phyloP scores from a whole-genome alignment of 2,797 vertebrate species.

The Pseudocheirus occidentalis region DNA sequence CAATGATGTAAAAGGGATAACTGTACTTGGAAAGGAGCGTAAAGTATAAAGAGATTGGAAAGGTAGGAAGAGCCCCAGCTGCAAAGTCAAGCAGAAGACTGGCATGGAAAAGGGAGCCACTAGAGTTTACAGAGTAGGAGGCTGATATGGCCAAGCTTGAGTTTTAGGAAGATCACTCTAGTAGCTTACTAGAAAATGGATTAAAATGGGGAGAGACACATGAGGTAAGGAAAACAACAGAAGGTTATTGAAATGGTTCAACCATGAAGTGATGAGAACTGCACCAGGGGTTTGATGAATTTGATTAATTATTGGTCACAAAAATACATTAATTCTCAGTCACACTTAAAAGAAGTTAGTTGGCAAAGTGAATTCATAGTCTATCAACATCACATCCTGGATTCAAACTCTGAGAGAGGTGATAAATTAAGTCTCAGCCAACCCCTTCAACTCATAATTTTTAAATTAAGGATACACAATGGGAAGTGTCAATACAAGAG shows the following conservation, averaged over 20 bases:
- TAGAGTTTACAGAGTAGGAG: neutral
- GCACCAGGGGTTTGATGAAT: conserved; percentile 15
- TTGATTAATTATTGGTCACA: conserved; percentile 42
- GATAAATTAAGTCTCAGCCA: neutral
- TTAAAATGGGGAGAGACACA: neutral
- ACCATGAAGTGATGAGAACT: neutral
- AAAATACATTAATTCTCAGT: conserved; percentile 25
- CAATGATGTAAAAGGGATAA: neutral
- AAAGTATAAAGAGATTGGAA: neutral
- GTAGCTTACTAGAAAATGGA: neutral
- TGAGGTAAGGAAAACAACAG: neutral
- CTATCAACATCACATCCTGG: neutral
- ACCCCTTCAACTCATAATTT: conserved; percentile 20
- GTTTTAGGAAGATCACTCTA: too few relatives aligned
- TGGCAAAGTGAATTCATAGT: conserved; percentile 51
- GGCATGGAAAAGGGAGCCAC: neutral
- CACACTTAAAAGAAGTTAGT: conserved; percentile 48
- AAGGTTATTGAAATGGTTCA: neutral
- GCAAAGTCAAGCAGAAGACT: neutral
- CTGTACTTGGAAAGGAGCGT: neutral
- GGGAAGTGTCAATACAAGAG: conserved; percentile 31
- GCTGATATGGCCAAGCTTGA: neutral
- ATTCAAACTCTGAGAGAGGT: neutral
- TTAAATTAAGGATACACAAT: conserved; percentile 32
- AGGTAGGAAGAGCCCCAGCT: neutral